A percentile compares a stretch with the other conserved stretches of the same genome.
Conservation (phyloP, 1,140 invertebrate species). For the Psix sp. region DNA sequence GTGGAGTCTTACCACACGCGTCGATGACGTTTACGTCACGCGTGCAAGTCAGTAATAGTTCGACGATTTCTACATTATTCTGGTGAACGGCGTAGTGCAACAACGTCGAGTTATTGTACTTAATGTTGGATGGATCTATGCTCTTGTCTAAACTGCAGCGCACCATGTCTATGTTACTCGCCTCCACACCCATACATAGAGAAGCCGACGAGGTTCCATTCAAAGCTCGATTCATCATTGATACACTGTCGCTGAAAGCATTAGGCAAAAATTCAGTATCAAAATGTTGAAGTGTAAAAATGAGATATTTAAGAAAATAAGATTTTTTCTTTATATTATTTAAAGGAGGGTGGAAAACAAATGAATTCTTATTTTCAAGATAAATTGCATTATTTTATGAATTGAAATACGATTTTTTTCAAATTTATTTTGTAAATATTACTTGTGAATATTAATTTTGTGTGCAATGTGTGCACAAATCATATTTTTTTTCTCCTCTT, state of each 20-base stretch:
- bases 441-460: too few species aligned
- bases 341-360: too few species aligned
- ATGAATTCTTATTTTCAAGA: too few species aligned
- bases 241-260: conserved; percentile 6
- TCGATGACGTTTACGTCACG: conserved; percentile 16
- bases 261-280: too few species aligned
- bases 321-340: too few species aligned
- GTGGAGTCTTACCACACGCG: conserved; percentile 21
- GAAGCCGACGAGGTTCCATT: neutral
- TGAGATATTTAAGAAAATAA: too few species aligned
- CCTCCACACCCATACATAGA: conserved; percentile 7
- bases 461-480: too few species aligned
- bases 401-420: too few species aligned
- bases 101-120: conserved; percentile 18
- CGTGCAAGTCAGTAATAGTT: conserved; percentile 11
- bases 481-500: too few species aligned
- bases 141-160: conserved; percentile 11
- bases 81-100: conserved; percentile 15
- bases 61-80: conserved; percentile 26
- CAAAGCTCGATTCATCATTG: neutral
- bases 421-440: too few species aligned
- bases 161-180: conserved; percentile 11
- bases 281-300: too few species aligned
- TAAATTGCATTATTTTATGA: too few species aligned
- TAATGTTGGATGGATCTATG: conserved; percentile 14